Evolutionary conservation across 2,113 vertebrate species (phyloP), one percentile per base, ranked within the genome.

Genomic region (Cebidichthys violaceus): DNA sequence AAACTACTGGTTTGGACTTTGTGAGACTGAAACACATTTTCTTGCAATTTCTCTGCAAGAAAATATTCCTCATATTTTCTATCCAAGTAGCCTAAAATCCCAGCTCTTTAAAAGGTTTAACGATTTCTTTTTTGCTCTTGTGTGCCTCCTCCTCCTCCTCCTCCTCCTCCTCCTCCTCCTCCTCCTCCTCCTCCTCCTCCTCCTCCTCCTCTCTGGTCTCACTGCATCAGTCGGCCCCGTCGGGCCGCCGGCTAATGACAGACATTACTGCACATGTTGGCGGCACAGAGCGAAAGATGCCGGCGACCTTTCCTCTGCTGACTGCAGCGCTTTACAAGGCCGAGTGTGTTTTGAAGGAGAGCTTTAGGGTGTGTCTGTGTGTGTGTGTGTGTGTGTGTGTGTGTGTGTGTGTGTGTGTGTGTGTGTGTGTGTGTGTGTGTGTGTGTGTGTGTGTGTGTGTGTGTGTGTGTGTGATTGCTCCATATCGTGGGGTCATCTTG

Each of bases 251-350:
- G 75, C 80, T 87, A 77, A 86, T 88, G 81, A 86, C 81, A 84
- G 87, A 85, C 65, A 9, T 20, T 27, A 17, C 76, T 76, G 83
- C 80, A 64, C 79, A 81, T 70, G 74, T 79, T 84, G 83, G 78
- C 71, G 43, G 47, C 17, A n/a, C 14, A 1, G 45, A 74, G 77
- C 20, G n/a, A 60, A 59, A 41, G 70, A 82, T 75, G 89, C 79
- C 73, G 3, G 75, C 79, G 82, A 87, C 91, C 85, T 87, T 83
- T 86, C 64, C 66, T 87, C 65, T 84, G 92, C 89, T 87, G 87
- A 91, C 82, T 20, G 79, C 79, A 76, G 84, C 75, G 68, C 77
- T 93, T 88, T 77, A 71, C 74, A 59, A 77, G 82, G 81, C 39
- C 2, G 17, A 8, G 65, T 73, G 29, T 79, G 80, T 83, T 70